Evolutionary conservation across 2,797 vertebrate species (phyloP), one percentile per base, ranked within the genome.

Genomic region (Enoplosus armatus): DNA sequence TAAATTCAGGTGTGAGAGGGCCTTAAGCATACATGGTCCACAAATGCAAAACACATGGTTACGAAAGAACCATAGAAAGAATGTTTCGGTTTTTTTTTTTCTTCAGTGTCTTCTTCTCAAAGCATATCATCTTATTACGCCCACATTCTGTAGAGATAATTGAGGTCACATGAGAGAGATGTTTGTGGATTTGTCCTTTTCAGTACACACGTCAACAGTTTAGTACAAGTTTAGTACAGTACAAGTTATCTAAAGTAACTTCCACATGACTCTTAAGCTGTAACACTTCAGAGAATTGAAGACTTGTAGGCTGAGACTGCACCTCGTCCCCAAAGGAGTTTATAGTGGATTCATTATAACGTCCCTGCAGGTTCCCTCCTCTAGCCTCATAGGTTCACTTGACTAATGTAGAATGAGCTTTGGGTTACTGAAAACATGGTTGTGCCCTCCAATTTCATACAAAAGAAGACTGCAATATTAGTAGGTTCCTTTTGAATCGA

Each of bases 221-320:
- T 41, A 27, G 53, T 33, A 5, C 41, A 41, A 45, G 41, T 58
- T 63, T 18, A 63, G 7, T 15, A 26, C 20, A 60, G 26, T 3
- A 8, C 26, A 37, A 53, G 62, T 80, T 79, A 80, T 79, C 67
- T 60, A 27, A 83, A 68, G 70, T 79, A 54, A 37, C 33, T 4
- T 72, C 67, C 62, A 68, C 24, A 69, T 76, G 69, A 72, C 67
- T 70, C 43, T 67, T 65, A 9, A 60, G 51, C 65, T 64, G 26
- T n/a, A 18, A 22, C 39, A 16, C 41, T 58, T 73, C 29, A 33
- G 31, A 58, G 43, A 59, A 65, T 4, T 72, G 27, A 65, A 59
- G 33, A 35, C 51, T 14, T 5, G 45, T 20, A 47, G 15, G 41
- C 56, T 31, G 24, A 69, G 55, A 39, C 20, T 12, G 48, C 60